phyloP scores from a whole-genome alignment of 92 coral and sea anemone species.

The Micromussa lordhowensis region DNA sequence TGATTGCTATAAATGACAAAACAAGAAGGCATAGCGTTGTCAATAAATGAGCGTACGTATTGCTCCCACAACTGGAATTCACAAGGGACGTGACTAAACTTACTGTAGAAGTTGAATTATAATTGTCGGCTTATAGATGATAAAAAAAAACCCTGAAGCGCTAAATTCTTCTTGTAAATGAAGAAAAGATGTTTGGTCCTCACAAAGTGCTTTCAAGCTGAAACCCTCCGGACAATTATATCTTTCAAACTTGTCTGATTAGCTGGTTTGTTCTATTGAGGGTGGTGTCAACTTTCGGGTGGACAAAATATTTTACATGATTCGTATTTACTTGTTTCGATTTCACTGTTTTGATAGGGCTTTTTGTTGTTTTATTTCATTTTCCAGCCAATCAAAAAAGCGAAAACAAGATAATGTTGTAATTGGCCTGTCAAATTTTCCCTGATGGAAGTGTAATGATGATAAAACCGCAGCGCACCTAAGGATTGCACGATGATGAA shows the following conservation, averaged over 20 bases:
- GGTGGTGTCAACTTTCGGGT: slow-evolving; percentile 13
- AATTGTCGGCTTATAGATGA: neutral
- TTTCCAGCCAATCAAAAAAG: slow-evolving; percentile 25
- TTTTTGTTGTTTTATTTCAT: slow-evolving; percentile 15
- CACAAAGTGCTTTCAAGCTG: slow-evolving; percentile 6
- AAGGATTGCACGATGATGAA: neutral
- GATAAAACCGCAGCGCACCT: neutral
- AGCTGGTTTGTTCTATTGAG: neutral
- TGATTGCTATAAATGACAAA: neutral
- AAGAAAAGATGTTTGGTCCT: slow-evolving; percentile 4
- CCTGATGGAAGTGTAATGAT: neutral
- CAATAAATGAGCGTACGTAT: neutral
- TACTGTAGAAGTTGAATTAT: neutral
- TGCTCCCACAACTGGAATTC: slow-evolving; percentile 10
- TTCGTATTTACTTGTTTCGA: neutral
- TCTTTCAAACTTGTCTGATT: slow-evolving; percentile 16
- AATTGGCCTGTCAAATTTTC: slow-evolving; percentile 11
- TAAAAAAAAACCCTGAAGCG: neutral
- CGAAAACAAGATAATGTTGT: neutral
- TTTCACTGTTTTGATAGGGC: slow-evolving; percentile 19
- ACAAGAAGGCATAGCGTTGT: neutral
- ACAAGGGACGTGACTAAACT: slow-evolving; percentile 26
- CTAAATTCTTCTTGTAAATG: neutral
- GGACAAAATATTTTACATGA: slow-evolving; percentile 9
- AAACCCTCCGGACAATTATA: neutral